Base-by-base conservation (phyloP, 2,113 vertebrate species). In the Corythoichthys intestinalis region DNA sequence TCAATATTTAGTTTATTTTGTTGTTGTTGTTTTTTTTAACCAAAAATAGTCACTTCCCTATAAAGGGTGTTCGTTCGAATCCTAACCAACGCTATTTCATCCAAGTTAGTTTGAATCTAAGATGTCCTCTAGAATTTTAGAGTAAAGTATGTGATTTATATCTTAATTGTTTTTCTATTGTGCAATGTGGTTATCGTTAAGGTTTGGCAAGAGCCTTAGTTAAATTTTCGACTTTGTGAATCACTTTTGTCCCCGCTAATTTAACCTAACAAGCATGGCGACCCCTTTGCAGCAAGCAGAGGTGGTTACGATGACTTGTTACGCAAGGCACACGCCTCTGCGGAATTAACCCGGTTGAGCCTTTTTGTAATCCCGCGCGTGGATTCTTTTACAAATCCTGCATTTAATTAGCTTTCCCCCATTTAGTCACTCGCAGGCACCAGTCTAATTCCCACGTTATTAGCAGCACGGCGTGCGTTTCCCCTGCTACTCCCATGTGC, bases 321-420 rank as follows among this genome's bases (percentile, higher is more conserved):
- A 83, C 81, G 77, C 81, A 88, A 89, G 76, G 86, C 83, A 78
- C 78, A 79, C 81, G 69, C 72, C 77, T 76, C 68, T 63, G 73
- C 67, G 83, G 86, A 81, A 87, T 87, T 85, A 75, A 70, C 47
- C n/a, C 70, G 58, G 71, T 76, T 83, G 74, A 87, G 78, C 78
- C 84, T 79, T 82, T 83, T 82, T 82, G 84, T 91, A 91, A 91
- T 91, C 88, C 87, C 76, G 75, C 38, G 73, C 79, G 69, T 76
- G 78, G 85, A 88, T 88, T 86, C 89, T 85, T 87, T 86, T 85
- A 85, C 88, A 89, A 89, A 89, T 86, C 83, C 86, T 77, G 69
- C 81, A 84, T 90, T 91, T 91, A 91, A 89, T 91, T 88, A 83
- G 83, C 87, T 88, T 37, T 87, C 88, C 70, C 80, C 69, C 76